These are phyloP conservation scores for Sarcophaga peregrina DNA, from an alignment of 1,140 invertebrate species.

Conservation along the genomic window DNA sequence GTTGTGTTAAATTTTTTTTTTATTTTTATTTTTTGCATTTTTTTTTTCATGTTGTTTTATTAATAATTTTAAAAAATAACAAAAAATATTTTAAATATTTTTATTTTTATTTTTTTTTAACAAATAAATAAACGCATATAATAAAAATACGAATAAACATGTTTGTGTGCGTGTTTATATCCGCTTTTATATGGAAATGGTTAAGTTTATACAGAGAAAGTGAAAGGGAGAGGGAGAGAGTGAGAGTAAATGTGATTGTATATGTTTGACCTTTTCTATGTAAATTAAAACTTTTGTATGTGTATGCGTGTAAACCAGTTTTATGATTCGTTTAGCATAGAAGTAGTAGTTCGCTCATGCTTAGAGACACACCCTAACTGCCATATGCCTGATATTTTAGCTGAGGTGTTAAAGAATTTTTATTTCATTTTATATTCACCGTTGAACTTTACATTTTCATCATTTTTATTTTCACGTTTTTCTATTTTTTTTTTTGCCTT, in stretches of 20 bases:
- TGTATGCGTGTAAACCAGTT: not conserved
- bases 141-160: not conserved
- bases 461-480: not conserved
- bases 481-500: not conserved
- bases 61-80: not conserved
- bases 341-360: not conserved
- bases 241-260: not conserved
- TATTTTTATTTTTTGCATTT: constrained; percentile 1
- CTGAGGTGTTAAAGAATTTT: not conserved
- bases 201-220: too few species aligned
- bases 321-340: constrained; percentile 7
- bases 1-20: not conserved
- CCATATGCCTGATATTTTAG: not conserved
- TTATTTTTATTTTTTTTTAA: not conserved
- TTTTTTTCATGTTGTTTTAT: not conserved
- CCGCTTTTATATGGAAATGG: too few species aligned
- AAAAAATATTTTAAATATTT: constrained; percentile 6
- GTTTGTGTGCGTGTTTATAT: not conserved
- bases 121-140: not conserved
- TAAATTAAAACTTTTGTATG: not conserved
- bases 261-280: not conserved
- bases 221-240: too few species aligned
- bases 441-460: not conserved
- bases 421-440: not conserved
- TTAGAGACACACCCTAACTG: not conserved